Percentiles rank a stretch among this genome's conserved stretches.
Conservation (phyloP, 2,888 invertebrate species). For the Hesperia comma region DNA sequence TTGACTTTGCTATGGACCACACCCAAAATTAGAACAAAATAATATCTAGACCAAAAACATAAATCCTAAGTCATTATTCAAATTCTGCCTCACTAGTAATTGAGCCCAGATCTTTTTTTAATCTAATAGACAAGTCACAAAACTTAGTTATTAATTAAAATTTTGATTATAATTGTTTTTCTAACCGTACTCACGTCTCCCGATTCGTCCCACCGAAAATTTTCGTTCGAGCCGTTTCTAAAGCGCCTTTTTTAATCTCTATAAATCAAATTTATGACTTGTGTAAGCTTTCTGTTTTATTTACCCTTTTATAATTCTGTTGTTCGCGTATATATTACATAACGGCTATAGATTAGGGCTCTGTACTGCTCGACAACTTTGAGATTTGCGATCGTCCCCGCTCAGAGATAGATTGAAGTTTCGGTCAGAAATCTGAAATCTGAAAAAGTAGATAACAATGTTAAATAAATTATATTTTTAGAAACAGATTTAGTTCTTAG, state of each 20-base stretch:
- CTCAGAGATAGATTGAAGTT: too few species aligned
- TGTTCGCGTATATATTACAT: constrained; percentile 58
- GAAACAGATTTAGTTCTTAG: too few species aligned
- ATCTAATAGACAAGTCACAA: not conserved
- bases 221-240: constrained; percentile 83
- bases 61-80: too few species aligned
- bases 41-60: too few species aligned
- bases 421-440: too few species aligned
- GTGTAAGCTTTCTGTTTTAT: constrained; percentile 84
- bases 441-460: too few species aligned
- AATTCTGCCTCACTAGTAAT: too few species aligned
- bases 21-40: too few species aligned
- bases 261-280: constrained; percentile 85
- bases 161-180: constrained; percentile 13
- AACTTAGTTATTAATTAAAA: too few species aligned
- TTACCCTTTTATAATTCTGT: constrained; percentile 84
- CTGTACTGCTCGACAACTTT: constrained; percentile 31
- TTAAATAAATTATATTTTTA: too few species aligned
- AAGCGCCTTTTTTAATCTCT: constrained; percentile 85
- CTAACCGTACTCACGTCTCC: constrained; percentile 73
- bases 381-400: not conserved
- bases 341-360: constrained; percentile 47
- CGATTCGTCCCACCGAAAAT: constrained; percentile 83
- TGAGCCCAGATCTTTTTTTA: too few species aligned
- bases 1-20: too few species aligned